Evolutionary conservation across 1,140 invertebrate genomes (phyloP).

Genomic region (Teleopsis dalmanni): DNA sequence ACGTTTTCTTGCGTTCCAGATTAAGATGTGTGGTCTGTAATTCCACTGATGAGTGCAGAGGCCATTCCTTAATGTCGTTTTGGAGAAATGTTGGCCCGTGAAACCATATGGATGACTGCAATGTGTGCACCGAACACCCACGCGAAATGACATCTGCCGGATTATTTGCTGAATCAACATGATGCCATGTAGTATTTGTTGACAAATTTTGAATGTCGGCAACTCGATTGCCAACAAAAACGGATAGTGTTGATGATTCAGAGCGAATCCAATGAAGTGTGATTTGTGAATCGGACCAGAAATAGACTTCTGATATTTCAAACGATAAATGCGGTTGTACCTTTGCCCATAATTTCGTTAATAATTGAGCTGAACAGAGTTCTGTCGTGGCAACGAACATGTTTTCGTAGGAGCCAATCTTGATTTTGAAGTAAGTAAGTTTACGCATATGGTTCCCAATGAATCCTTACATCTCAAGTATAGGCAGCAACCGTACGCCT

Average conservation of each 20-base stretch:
- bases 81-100: too few relatives aligned
- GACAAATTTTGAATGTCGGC: too few relatives aligned
- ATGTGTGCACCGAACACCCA: too few relatives aligned
- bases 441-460: background rate
- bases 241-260: constrained; percentile 11
- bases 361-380: constrained; percentile 29
- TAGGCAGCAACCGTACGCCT: constrained; percentile 40
- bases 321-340: too few relatives aligned
- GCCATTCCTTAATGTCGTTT: too few relatives aligned
- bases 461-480: constrained; percentile 26
- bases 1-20: too few relatives aligned
- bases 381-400: constrained; percentile 27
- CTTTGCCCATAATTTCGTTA: constrained; percentile 20
- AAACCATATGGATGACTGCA: too few relatives aligned
- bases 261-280: constrained; percentile 22
- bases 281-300: constrained; percentile 23
- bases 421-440: constrained; percentile 31
- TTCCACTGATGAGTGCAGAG: too few relatives aligned
- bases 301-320: too few relatives aligned
- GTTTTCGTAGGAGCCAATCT: constrained; percentile 34
- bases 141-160: too few relatives aligned
- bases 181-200: constrained; percentile 3
- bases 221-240: constrained; percentile 11
- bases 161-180: too few relatives aligned
- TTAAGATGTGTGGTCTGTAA: too few relatives aligned